These are phyloP conservation scores for Rhynchotus rufescens DNA, from an alignment of 2,797 vertebrate species.

Conservation along the genomic window DNA sequence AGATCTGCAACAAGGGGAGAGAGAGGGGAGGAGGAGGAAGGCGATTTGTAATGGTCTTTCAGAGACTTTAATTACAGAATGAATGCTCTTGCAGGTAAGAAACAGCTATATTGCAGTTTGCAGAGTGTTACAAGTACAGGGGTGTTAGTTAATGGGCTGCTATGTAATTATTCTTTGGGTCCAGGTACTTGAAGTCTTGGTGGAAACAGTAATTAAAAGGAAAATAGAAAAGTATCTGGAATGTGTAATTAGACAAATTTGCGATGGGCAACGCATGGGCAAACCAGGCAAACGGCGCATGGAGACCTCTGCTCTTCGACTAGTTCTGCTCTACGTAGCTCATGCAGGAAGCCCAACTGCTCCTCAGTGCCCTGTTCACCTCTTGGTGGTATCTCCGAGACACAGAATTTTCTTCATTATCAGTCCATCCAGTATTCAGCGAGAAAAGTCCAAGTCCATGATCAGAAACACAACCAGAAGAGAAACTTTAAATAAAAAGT, in stretches of 20 bases:
- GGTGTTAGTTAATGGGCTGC: neutral
- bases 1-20: neutral
- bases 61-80: neutral
- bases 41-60: neutral
- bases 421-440: neutral
- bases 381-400: fast-evolving
- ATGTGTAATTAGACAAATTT: neutral
- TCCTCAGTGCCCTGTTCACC: fast-evolving
- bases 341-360: fast-evolving
- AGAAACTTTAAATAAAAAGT: fast-evolving
- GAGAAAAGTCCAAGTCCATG: neutral
- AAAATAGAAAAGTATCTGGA: neutral
- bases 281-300: neutral
- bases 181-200: neutral
- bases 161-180: neutral
- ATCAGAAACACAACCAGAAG: neutral
- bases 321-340: fast-evolving
- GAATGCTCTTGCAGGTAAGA: neutral
- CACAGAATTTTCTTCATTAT: neutral
- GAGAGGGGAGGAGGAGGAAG: neutral
- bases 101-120: neutral
- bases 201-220: conserved; percentile 1
- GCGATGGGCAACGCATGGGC: neutral
- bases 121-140: neutral
- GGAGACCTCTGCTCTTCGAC: neutral